These are phyloP conservation scores for Cottus gobio DNA, from an alignment of 2,113 vertebrate species.

Conservation along the genomic window DNA sequence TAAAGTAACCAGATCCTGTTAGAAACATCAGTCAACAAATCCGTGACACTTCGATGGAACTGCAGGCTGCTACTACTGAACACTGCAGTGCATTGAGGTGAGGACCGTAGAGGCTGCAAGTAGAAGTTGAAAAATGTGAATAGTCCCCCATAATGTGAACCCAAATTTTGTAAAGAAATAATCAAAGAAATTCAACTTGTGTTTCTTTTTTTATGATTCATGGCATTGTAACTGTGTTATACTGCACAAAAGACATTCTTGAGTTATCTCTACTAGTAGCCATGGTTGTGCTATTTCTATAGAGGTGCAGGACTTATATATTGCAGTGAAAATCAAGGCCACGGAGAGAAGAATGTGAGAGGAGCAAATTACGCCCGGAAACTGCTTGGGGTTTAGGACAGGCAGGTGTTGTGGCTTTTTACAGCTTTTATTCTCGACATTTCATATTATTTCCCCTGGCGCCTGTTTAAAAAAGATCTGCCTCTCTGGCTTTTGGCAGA, in stretches of 20 bases:
- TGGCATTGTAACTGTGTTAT: neutral
- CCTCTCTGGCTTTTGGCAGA: neutral
- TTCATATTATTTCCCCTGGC: neutral
- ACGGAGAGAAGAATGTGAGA: neutral
- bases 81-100: too few relatives aligned
- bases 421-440: conserved; percentile 1
- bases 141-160: too few relatives aligned
- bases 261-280: too few relatives aligned
- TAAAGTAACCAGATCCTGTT: too few relatives aligned
- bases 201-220: neutral
- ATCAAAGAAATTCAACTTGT: neutral
- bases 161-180: neutral
- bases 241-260: too few relatives aligned
- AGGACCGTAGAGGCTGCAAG: too few relatives aligned
- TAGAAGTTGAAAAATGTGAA: too few relatives aligned
- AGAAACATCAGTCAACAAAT: too few relatives aligned
- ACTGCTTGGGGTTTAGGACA: neutral
- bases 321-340: neutral
- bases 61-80: too few relatives aligned
- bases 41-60: too few relatives aligned
- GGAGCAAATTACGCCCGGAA: neutral
- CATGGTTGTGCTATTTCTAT: neutral
- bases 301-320: neutral
- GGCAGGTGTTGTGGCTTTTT: neutral
- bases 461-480: neutral